A percentile compares a stretch with the other conserved stretches of the same genome.
Conservation (phyloP, 2,888 invertebrate genomes). For the Agrochola circellaris region DNA sequence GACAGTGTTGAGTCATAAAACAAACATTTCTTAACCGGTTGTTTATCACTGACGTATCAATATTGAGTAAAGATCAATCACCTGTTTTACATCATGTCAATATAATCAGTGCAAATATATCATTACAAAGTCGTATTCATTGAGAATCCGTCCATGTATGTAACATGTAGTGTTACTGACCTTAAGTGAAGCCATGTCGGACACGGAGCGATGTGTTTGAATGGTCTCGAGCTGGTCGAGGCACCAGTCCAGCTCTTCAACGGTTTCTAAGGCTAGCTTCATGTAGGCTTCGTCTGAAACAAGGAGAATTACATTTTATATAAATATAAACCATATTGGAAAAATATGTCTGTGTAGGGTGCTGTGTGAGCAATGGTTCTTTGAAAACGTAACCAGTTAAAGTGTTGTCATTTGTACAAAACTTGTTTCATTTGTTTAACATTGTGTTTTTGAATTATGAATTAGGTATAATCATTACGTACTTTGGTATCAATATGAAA, state of each 20-base stretch:
- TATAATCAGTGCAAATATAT: conserved; percentile 39
- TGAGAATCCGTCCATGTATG: conserved; percentile 56
- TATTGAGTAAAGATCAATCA: conserved; percentile 56
- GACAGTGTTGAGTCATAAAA: conserved; percentile 45
- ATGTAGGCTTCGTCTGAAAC: conserved; percentile 96
- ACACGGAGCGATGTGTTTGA: conserved; percentile 99
- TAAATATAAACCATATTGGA: conserved; percentile 1
- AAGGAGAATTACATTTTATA: conserved; percentile 67
- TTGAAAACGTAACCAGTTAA: neutral
- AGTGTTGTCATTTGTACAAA: neutral
- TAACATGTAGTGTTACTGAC: conserved; percentile 89
- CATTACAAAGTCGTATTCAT: conserved; percentile 27
- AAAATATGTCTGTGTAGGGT: neutral
- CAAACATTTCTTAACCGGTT: conserved; percentile 24
- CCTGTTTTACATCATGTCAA: conserved; percentile 39
- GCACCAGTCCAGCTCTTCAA: conserved; percentile 99
- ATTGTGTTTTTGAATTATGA: conserved; percentile 4
- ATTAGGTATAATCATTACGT: neutral
- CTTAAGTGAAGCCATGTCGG: conserved; percentile 99
- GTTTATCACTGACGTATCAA: conserved; percentile 46
- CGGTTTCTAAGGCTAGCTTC: conserved; percentile 98
- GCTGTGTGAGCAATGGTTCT: neutral
- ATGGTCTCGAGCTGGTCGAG: conserved; percentile 99
- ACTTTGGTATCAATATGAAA: conserved; percentile 24
- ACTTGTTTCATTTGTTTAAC: too few species aligned